Conservation (phyloP, 2,888 invertebrate genomes). For the Pegoplata infirma region DNA sequence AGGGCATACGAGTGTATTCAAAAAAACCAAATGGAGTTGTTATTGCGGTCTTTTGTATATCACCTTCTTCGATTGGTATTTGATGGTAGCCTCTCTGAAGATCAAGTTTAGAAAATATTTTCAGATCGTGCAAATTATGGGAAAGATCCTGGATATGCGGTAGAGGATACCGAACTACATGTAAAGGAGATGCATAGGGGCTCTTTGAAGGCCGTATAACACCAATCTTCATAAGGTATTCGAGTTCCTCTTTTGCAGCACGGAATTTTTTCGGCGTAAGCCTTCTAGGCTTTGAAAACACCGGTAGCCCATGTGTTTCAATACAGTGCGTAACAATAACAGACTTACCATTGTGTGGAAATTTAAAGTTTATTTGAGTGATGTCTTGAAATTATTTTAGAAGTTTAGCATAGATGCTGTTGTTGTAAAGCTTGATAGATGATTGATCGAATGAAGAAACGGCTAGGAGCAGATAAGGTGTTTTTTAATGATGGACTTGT, state of each 20-base stretch:
- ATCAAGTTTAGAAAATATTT: neutral
- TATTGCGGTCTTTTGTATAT: slow-evolving; percentile 68
- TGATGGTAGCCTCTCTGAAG: slow-evolving; percentile 69
- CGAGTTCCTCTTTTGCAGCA: slow-evolving; percentile 37
- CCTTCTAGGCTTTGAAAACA: too few species aligned
- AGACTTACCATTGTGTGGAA: too few species aligned
- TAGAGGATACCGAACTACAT: slow-evolving; percentile 39
- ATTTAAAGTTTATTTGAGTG: too few species aligned
- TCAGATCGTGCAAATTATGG: slow-evolving; percentile 47
- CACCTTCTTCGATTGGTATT: slow-evolving; percentile 67
- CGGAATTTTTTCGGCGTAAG: too few species aligned
- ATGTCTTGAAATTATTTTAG: too few species aligned
- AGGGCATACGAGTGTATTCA: slow-evolving; percentile 70
- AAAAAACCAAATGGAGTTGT: slow-evolving; percentile 72
- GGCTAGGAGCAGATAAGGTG: too few species aligned
- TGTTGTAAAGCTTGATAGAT: too few species aligned
- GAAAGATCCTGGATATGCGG: slow-evolving; percentile 5
- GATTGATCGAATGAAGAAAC: too few species aligned
- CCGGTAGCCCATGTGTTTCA: too few species aligned
- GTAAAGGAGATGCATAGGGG: slow-evolving; percentile 55
- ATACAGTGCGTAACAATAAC: too few species aligned
- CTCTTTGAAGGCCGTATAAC: slow-evolving; percentile 57
- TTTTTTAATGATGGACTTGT: too few species aligned
- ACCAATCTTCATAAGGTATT: slow-evolving; percentile 38
- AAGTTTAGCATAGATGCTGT: too few species aligned